A percentile compares a stretch with the other conserved stretches of the same genome.
Conservation (phyloP, 2,113 vertebrate species). For the Parus major region DNA sequence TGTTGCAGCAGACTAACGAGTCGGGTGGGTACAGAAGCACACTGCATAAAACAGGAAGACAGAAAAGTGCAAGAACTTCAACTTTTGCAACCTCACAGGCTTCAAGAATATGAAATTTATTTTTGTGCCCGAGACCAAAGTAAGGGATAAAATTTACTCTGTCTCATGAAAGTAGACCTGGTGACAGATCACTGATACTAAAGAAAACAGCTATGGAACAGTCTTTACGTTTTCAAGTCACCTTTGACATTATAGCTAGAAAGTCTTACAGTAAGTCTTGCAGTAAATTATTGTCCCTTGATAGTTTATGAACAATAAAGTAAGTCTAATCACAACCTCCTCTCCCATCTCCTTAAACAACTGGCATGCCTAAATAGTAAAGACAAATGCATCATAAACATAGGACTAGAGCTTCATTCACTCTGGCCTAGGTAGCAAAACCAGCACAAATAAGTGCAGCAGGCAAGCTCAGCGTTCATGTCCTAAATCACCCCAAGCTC, state of each 20-base stretch:
- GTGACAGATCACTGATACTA: not conserved
- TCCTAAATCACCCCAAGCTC: not conserved
- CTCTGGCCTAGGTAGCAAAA: not conserved
- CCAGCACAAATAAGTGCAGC: not conserved
- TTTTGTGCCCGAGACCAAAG: not conserved
- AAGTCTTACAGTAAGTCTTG: not conserved
- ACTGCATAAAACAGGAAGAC: not conserved
- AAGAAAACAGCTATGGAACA: not conserved
- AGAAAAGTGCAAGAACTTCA: not conserved
- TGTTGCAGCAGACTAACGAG: not conserved
- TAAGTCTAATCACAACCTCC: not conserved
- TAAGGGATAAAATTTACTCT: not conserved
- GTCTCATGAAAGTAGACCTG: not conserved
- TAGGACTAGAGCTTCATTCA: not conserved
- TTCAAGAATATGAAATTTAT: not conserved
- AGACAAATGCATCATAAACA: rapidly evolving
- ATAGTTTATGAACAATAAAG: not conserved
- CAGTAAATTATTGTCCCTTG: not conserved
- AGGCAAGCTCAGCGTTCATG: not conserved
- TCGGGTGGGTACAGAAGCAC: not conserved
- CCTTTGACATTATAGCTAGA: not conserved
- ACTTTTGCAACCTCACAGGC: not conserved
- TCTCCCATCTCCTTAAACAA: not conserved
- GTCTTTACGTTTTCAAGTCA: not conserved
- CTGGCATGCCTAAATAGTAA: not conserved